A percentile compares a stretch with the other conserved stretches of the same genome.
These are phyloP conservation scores for Drosophila meridionalis DNA, from an alignment of 2,888 invertebrate species.

Conservation along the genomic window DNA sequence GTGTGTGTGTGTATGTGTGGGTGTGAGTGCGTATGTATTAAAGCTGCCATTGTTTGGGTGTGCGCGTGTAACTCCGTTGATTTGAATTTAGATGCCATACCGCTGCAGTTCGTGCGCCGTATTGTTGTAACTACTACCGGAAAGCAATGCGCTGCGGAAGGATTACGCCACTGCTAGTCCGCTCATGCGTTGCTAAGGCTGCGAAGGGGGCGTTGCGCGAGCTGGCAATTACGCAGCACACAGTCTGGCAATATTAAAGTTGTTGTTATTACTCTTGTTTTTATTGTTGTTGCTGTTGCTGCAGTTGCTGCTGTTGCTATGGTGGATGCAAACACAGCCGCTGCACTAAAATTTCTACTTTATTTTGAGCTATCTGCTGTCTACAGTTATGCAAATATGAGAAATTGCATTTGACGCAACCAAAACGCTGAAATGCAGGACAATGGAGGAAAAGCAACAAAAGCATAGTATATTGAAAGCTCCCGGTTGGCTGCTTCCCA, in stretches of 20 bases:
- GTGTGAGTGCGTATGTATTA: slow-evolving; percentile 11
- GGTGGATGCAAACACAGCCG: slow-evolving; percentile 38
- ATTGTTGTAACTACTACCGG: slow-evolving; percentile 66
- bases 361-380: slow-evolving; percentile 80
- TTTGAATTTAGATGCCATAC: slow-evolving; percentile 60
- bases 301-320: slow-evolving; percentile 20
- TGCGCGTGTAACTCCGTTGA: slow-evolving; percentile 74
- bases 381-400: slow-evolving; percentile 80
- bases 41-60: slow-evolving; percentile 41
- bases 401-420: slow-evolving; percentile 78
- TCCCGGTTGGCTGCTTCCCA: slow-evolving; percentile 25
- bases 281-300: slow-evolving; percentile 45
- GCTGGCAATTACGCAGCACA: slow-evolving; percentile 67
- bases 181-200: background rate
- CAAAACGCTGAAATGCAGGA: slow-evolving; percentile 56
- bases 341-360: slow-evolving; percentile 73
- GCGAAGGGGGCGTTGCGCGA: background rate
- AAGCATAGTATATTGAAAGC: slow-evolving; percentile 72
- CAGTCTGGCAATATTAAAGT: slow-evolving; percentile 74
- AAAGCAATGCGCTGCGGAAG: slow-evolving; percentile 68
- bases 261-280: slow-evolving; percentile 50
- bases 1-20: slow-evolving; percentile 11
- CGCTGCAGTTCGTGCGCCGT: slow-evolving; percentile 47
- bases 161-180: slow-evolving; percentile 46
- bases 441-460: slow-evolving; percentile 73